Percentiles rank a stretch among this genome's conserved stretches.
These are phyloP conservation scores for Drosophila subpulchrella DNA, from an alignment of 1,140 invertebrate genomes.

Conservation along the genomic window DNA sequence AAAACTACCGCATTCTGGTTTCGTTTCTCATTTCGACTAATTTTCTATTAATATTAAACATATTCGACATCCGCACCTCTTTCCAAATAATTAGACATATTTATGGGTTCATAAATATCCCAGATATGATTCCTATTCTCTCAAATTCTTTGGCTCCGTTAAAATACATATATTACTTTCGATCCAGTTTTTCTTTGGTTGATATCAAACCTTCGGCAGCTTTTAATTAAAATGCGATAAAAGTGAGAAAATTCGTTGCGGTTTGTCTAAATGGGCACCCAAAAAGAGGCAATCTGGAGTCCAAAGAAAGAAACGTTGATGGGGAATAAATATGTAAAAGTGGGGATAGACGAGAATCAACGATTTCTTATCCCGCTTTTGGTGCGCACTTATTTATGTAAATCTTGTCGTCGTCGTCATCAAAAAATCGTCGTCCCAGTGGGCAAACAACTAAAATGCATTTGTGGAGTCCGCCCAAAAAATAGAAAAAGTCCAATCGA, in stretches of 20 bases:
- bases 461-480: slow-evolving; percentile 50
- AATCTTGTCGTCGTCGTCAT: slow-evolving; percentile 57
- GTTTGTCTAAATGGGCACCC: slow-evolving; percentile 58
- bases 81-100: slow-evolving; percentile 80
- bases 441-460: slow-evolving; percentile 71
- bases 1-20: slow-evolving; percentile 8
- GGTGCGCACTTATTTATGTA: slow-evolving; percentile 77
- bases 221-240: slow-evolving; percentile 77
- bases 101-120: slow-evolving; percentile 76
- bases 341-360: slow-evolving; percentile 38
- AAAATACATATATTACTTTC: slow-evolving; percentile 3
- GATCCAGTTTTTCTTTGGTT: slow-evolving; percentile 42
- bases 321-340: slow-evolving; percentile 28
- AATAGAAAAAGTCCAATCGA: slow-evolving; percentile 19
- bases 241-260: slow-evolving; percentile 67
- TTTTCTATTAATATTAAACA: slow-evolving; percentile 46
- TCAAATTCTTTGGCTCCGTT: slow-evolving; percentile 10
- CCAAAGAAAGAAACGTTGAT: slow-evolving; percentile 33
- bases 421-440: slow-evolving; percentile 33
- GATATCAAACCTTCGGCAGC: slow-evolving; percentile 59
- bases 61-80: slow-evolving; percentile 36
- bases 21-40: slow-evolving; percentile 15
- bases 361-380: slow-evolving; percentile 65
- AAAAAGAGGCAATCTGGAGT: slow-evolving; percentile 46
- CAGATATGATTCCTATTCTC: slow-evolving; percentile 61